These are phyloP conservation scores for Lepidocyrtoides sp. DNA, from an alignment of 2,888 invertebrate genomes.

Conservation along the genomic window DNA sequence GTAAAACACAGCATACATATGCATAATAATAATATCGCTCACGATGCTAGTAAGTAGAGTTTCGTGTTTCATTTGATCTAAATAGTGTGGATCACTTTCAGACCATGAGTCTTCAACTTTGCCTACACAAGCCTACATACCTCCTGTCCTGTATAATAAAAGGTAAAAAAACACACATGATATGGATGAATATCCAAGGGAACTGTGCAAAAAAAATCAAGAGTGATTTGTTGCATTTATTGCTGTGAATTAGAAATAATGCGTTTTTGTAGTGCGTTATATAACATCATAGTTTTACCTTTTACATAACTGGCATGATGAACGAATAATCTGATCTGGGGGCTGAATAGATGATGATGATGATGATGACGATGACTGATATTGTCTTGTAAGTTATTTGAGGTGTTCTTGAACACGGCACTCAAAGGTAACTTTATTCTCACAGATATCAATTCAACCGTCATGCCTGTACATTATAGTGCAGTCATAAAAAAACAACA, in stretches of 20 bases:
- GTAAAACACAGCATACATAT: background rate
- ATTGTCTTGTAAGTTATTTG: background rate
- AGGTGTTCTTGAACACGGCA: constrained; percentile 40
- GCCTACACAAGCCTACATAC: background rate
- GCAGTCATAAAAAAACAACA: constrained; percentile 8
- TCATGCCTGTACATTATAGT: background rate
- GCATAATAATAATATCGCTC: background rate
- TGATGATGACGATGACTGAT: background rate
- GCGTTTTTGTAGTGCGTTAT: background rate
- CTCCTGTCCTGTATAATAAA: background rate
- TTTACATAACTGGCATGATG: background rate
- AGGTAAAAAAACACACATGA: background rate
- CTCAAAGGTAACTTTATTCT: constrained; percentile 34
- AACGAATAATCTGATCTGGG: constrained; percentile 12
- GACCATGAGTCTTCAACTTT: constrained; percentile 24
- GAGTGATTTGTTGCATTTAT: constrained; percentile 12
- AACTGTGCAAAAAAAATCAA: constrained; percentile 42
- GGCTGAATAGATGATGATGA: background rate
- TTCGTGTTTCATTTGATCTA: background rate
- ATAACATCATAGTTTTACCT: background rate
- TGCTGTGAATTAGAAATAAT: background rate
- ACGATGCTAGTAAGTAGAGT: background rate
- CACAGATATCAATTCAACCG: constrained; percentile 6
- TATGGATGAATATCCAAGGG: background rate
- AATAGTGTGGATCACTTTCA: constrained; percentile 12